phyloP scores from a whole-genome alignment of 2,888 invertebrate species.

The Drosophila macrospina region DNA sequence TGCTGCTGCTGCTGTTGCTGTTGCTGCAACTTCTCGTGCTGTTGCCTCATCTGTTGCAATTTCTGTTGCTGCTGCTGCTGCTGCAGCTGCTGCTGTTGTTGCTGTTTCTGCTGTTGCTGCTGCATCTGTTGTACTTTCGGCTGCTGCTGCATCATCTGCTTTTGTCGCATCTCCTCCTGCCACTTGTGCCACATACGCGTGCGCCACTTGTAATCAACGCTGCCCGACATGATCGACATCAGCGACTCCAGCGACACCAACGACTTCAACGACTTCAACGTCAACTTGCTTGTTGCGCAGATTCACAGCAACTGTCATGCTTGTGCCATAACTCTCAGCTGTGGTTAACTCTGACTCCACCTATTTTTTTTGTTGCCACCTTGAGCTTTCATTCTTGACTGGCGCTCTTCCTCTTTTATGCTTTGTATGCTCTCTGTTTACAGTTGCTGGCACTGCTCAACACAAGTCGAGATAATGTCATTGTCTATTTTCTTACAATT shows the following conservation, averaged over 20 bases:
- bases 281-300: conserved; percentile 21
- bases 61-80: neutral
- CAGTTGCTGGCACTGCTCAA: neutral
- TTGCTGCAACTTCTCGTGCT: neutral
- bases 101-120: neutral
- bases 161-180: conserved; percentile 36
- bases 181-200: conserved; percentile 51
- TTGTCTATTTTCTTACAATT: too few relatives aligned
- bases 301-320: conserved; percentile 23
- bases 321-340: neutral
- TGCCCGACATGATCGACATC: conserved; percentile 26
- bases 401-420: neutral
- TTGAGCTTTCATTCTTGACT: neutral
- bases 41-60: neutral
- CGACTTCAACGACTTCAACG: neutral
- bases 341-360: neutral
- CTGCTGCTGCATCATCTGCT: neutral
- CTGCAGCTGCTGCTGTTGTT: neutral
- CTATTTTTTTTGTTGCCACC: too few relatives aligned
- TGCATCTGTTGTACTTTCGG: neutral
- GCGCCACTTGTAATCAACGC: conserved; percentile 47
- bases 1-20: neutral
- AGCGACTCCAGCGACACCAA: neutral
- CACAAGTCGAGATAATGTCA: neutral
- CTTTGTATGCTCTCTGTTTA: too few relatives aligned